phyloP scores from a whole-genome alignment of 2,888 invertebrate species.

The Rhamphomyia laevipes region DNA sequence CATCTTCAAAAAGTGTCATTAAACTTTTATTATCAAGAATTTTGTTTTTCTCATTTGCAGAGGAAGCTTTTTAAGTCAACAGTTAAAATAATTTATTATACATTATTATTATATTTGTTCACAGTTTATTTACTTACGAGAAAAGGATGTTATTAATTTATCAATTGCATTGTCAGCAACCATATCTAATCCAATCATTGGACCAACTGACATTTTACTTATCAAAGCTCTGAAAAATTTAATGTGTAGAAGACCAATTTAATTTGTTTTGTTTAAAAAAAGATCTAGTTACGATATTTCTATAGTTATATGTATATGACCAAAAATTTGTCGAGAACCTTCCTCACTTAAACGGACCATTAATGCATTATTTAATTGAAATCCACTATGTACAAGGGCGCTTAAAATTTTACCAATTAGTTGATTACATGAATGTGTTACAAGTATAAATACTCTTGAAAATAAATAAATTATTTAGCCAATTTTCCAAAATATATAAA shows the following conservation, averaged over 20 bases:
- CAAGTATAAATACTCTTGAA: constrained; percentile 58
- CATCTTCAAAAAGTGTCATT: constrained; percentile 54
- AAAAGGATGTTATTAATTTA: constrained; percentile 24
- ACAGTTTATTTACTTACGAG: constrained; percentile 17
- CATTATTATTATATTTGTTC: too few species aligned
- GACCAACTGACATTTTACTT: constrained; percentile 26
- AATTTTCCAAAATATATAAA: not conserved
- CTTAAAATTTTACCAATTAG: constrained; percentile 59
- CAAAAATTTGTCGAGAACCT: constrained; percentile 53
- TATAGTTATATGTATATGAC: constrained; percentile 42
- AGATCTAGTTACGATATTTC: constrained; percentile 47
- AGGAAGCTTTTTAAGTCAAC: constrained; percentile 9
- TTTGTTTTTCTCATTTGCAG: too few species aligned
- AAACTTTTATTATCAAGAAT: constrained; percentile 41
- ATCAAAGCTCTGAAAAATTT: constrained; percentile 21
- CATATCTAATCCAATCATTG: constrained; percentile 30
- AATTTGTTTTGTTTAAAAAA: too few species aligned
- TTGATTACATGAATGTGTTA: constrained; percentile 61
- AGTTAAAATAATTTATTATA: constrained; percentile 21
- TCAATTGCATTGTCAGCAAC: constrained; percentile 32
- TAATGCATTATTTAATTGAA: constrained; percentile 55
- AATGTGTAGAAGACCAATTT: too few species aligned
- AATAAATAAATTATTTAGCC: constrained; percentile 6
- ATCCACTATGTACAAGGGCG: constrained; percentile 47
- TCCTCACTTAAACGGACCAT: constrained; percentile 56